phyloP scores from a whole-genome alignment of 2,113 vertebrate genomes.

The Xiphias gladius region DNA sequence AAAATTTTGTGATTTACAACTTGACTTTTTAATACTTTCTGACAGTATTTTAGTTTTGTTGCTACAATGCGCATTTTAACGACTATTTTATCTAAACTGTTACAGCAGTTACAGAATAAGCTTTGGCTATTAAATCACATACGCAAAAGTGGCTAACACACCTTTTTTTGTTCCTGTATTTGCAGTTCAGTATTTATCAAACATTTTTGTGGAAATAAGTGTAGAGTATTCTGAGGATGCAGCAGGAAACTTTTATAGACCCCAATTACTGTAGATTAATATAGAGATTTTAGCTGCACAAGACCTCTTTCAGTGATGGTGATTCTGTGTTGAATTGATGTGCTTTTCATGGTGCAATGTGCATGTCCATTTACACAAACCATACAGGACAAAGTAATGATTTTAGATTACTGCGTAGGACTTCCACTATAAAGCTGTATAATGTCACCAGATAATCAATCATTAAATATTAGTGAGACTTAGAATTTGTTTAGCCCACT shows the following conservation, averaged over 20 bases:
- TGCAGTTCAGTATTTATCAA: constrained; percentile 37
- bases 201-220: constrained; percentile 16
- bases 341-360: constrained; percentile 21
- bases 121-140: constrained; percentile 36
- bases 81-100: constrained; percentile 8
- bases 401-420: background rate
- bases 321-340: constrained; percentile 25
- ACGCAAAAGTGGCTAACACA: constrained; percentile 8
- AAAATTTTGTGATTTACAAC: constrained; percentile 2
- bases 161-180: background rate
- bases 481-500: background rate
- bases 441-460: background rate
- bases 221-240: constrained; percentile 5
- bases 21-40: constrained; percentile 27
- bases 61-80: constrained; percentile 15
- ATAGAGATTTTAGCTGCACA: constrained; percentile 40
- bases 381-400: background rate
- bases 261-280: constrained; percentile 12
- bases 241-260: background rate
- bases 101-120: constrained; percentile 5
- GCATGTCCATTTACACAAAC: constrained; percentile 18
- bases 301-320: background rate
- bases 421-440: background rate
- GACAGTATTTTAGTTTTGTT: constrained; percentile 29
- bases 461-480: background rate